A percentile compares a stretch with the other conserved stretches of the same genome.
Conservation (phyloP, 2,113 vertebrate species). For the Ramphastos sulfuratus region DNA sequence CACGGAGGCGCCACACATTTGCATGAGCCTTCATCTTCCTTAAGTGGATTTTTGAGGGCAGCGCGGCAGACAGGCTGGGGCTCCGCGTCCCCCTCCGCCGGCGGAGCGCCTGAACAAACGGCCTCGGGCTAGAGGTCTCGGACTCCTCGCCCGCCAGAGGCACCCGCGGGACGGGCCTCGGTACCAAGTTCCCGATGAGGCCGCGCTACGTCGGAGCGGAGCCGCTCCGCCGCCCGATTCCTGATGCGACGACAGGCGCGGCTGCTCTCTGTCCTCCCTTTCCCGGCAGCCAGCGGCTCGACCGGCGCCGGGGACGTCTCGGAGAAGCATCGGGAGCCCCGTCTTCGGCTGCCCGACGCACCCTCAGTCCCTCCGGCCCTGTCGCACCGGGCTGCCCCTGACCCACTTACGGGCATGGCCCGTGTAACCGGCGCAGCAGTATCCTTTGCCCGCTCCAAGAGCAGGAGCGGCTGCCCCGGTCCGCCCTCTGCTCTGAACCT, state of each 20-base stretch:
- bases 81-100: background rate
- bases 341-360: background rate
- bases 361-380: background rate
- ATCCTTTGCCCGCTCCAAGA: background rate
- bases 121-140: background rate
- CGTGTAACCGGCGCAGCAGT: background rate
- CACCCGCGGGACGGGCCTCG: background rate
- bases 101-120: background rate
- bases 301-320: background rate
- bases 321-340: too few relatives aligned
- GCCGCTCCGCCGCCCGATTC: background rate
- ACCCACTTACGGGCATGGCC: background rate
- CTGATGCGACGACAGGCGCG: background rate
- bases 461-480: too few relatives aligned
- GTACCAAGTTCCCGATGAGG: background rate
- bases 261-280: background rate
- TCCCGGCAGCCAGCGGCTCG: background rate
- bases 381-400: background rate
- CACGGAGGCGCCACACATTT: conserved; percentile 55
- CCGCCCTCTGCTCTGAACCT: background rate
- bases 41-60: conserved; percentile 60
- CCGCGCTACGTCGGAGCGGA: too few relatives aligned
- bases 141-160: background rate
- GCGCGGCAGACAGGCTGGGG: background rate
- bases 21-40: conserved; percentile 59